Evolutionary conservation across 2,888 invertebrate species (phyloP).

Genomic region (Taphrorychus bicolor): DNA sequence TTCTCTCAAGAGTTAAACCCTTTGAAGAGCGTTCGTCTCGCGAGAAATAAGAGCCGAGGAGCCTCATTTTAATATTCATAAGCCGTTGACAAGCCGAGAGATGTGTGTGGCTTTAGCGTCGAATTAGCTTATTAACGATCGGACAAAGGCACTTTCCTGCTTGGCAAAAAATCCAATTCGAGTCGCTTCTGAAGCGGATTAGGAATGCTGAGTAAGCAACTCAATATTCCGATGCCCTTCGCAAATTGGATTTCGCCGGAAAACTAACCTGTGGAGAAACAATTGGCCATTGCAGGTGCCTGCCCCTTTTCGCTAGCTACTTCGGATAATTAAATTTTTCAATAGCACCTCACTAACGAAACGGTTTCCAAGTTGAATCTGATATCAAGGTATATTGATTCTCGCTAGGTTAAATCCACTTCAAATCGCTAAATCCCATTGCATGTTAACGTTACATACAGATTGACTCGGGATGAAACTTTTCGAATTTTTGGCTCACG

Average conservation of each 20-base stretch:
- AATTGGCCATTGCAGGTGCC: background rate
- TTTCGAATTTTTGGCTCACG: background rate
- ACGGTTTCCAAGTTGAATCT: background rate
- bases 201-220: background rate
- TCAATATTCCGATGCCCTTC: background rate
- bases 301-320: background rate
- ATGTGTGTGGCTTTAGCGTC: background rate
- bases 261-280: background rate
- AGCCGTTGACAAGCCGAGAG: background rate
- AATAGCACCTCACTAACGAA: background rate
- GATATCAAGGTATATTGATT: background rate
- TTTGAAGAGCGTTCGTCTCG: background rate
- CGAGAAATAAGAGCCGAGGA: background rate
- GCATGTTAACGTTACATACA: background rate
- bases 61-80: background rate
- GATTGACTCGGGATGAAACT: background rate
- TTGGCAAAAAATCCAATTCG: background rate
- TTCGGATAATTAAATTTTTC: background rate
- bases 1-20: background rate
- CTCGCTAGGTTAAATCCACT: background rate
- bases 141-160: background rate
- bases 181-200: background rate
- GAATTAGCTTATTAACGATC: background rate
- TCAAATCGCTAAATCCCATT: background rate
- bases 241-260: background rate